Evolutionary conservation across 92 coral and sea anemone species (phyloP), one percentile per base, ranked within the genome.

Genomic region (Heliopora coerulea): DNA sequence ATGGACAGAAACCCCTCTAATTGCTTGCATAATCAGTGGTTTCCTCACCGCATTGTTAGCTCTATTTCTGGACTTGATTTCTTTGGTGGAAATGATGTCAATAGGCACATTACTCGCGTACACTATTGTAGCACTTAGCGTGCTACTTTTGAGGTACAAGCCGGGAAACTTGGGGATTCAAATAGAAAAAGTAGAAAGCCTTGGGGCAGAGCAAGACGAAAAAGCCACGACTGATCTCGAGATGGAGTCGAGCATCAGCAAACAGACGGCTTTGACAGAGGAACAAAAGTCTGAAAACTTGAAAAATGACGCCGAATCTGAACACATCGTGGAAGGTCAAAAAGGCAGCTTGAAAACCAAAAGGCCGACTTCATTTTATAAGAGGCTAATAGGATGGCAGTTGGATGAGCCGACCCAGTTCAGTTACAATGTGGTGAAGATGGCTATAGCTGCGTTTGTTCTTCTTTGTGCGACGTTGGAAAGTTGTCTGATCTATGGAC

Each of bases 61-160:
- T 49, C 72, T 93, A 68, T 41, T 93, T 54, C 81, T 93, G 72
- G 96, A 90, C 66, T 74, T 93, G 26, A 80, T 78, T 25, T 89
- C 90, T 11, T 80, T 93, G 13, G 96, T 88, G 0, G 98, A 93
- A 66, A 93, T 93, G 98, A 84, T 93, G 85, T 89, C 93, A 11
- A 93, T 93, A 62, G 98, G 98, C 25, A 93, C 98, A 0, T 86
- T 93, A 14, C 77, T 90, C 14, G 96, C 98, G 29, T 93, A 93
- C 78, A 86, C 96, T 0, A 91, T 93, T 19, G 96, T 93, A 18
- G 93, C 96, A 59, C 32, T 93, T 19, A 85, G 96, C 64, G 98
- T 93, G 18, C 81, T 93, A 58, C 42, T 93, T 77, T 85, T 93
- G 23, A 86, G 98, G 30, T 93, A 87, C 60, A 85, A 74, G 50